Conservation (phyloP, 2,797 vertebrate species). For the Selene dorsalis region DNA sequence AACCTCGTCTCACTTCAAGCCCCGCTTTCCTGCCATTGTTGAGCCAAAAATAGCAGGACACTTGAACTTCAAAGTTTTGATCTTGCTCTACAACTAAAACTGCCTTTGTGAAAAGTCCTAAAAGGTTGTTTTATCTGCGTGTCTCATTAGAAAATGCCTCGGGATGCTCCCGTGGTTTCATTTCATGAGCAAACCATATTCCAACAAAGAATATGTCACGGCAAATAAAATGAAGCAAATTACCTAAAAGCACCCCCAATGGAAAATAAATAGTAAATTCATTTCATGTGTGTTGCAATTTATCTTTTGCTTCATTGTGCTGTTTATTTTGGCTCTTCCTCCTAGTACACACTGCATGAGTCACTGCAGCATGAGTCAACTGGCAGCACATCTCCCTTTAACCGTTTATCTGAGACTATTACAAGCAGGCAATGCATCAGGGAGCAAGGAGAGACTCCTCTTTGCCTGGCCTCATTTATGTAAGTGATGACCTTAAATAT, state of each 20-base stretch:
- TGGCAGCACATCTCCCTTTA: conserved; percentile 42
- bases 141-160: background rate
- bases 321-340: conserved; percentile 44
- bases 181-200: background rate
- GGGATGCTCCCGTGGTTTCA: background rate
- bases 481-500: conserved; percentile 44
- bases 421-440: conserved; percentile 42
- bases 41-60: conserved; percentile 31
- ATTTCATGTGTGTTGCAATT: background rate
- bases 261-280: background rate
- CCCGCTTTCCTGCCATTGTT: conserved; percentile 41
- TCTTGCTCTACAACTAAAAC: conserved; percentile 5
- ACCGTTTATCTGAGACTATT: conserved; percentile 40
- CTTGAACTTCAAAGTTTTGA: conserved; percentile 31
- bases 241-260: background rate
- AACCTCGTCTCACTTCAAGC: conserved; percentile 44
- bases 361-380: conserved; percentile 66
- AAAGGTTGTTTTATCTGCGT: background rate
- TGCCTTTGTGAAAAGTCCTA: background rate
- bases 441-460: conserved; percentile 47
- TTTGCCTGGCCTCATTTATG: conserved; percentile 38
- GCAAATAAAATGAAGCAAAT: background rate
- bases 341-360: conserved; percentile 44
- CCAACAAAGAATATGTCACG: background rate
- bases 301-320: background rate